Evolutionary conservation across 2,113 vertebrate species (phyloP).

Genomic region (Neomonachus schauinslandi): DNA sequence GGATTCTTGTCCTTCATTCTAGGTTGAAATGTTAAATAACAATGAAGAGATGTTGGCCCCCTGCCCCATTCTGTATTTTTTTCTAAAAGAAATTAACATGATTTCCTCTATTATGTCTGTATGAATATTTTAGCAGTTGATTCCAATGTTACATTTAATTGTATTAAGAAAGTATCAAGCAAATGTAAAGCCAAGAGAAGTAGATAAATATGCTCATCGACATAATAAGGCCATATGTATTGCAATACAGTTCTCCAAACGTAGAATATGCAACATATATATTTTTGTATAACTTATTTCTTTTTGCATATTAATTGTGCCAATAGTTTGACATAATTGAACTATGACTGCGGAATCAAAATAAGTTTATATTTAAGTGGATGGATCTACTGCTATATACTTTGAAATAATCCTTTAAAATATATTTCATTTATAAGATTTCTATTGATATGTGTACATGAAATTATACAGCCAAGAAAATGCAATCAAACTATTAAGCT

Average conservation of each 20-base stretch:
- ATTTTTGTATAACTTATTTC: neutral
- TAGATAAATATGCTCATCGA: neutral
- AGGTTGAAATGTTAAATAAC: slow-evolving; percentile 18
- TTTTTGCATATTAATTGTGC: neutral
- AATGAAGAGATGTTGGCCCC: neutral
- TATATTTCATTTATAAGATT: neutral
- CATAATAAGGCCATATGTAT: slow-evolving; percentile 55
- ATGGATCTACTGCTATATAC: neutral
- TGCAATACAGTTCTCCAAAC: slow-evolving; percentile 28
- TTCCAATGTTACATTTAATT: slow-evolving; percentile 62
- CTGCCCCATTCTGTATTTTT: neutral
- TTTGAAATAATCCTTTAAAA: neutral
- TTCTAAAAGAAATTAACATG: slow-evolving; percentile 52
- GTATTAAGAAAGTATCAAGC: slow-evolving; percentile 59
- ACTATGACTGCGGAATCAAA: neutral
- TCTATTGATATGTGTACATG: neutral
- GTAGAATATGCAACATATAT: neutral
- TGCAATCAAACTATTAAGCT: neutral
- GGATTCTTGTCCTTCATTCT: slow-evolving; percentile 27
- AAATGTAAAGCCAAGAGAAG: slow-evolving; percentile 48
- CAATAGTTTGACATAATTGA: neutral
- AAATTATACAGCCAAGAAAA: neutral
- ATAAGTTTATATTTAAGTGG: neutral
- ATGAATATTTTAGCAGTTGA: slow-evolving; percentile 55
- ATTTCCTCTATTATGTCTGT: slow-evolving; percentile 7